phyloP scores from a whole-genome alignment of 2,888 invertebrate species.

The Phania funesta region DNA sequence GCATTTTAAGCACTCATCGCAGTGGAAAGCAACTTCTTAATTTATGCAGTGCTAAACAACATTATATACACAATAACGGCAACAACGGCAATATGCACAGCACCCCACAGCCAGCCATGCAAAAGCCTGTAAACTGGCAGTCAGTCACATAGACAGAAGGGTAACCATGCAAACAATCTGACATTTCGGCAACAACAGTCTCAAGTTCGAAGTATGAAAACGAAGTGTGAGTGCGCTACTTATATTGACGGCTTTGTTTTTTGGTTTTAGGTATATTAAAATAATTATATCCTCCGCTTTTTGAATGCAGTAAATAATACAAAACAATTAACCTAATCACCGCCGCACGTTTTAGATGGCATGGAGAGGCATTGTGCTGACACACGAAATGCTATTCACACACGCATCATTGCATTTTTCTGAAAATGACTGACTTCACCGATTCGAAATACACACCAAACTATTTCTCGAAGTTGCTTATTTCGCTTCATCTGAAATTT shows the following conservation, averaged over 20 bases:
- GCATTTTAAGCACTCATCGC: slow-evolving; percentile 69
- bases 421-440: too few species aligned
- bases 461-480: too few species aligned
- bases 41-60: slow-evolving; percentile 70
- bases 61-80: slow-evolving; percentile 44
- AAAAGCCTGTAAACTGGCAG: slow-evolving; percentile 59
- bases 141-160: slow-evolving; percentile 62
- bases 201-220: slow-evolving; percentile 4
- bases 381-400: too few species aligned
- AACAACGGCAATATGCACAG: slow-evolving; percentile 37
- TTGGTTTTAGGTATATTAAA: too few species aligned
- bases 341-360: too few species aligned
- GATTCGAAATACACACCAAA: too few species aligned
- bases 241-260: background rate
- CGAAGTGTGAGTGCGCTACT: background rate
- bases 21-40: slow-evolving; percentile 69
- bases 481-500: too few species aligned
- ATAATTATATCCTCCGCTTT: too few species aligned
- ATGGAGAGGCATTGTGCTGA: too few species aligned
- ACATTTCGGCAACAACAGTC: slow-evolving; percentile 14
- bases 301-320: too few species aligned
- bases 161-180: slow-evolving; percentile 39
- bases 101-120: slow-evolving; percentile 48
- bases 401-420: too few species aligned
- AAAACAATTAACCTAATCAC: too few species aligned